Percentiles rank a stretch among this genome's conserved stretches.
Evolutionary conservation across 2,888 invertebrate species (phyloP).

Genomic region (Salpingus planirostris): DNA sequence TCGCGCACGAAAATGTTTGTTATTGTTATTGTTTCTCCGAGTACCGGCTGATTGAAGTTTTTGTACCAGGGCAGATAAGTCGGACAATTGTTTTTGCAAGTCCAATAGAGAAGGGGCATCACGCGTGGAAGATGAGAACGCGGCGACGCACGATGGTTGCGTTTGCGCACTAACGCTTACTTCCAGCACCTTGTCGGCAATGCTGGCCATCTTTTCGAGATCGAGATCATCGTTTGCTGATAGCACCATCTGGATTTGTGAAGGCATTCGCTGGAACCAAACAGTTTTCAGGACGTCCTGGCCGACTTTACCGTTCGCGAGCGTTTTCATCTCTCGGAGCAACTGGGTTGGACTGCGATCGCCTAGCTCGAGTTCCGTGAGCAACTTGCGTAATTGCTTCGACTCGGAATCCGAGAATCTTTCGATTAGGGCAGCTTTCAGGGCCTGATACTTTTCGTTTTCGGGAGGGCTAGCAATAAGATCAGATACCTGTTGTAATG

Average conservation of each 20-base stretch:
- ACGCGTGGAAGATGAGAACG: neutral
- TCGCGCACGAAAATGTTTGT: no score
- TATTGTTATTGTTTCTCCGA: neutral
- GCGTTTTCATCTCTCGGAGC: constrained; percentile 18
- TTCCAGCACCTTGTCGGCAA: constrained; percentile 12
- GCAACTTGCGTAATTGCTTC: constrained; percentile 16
- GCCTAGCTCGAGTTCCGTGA: constrained; percentile 19
- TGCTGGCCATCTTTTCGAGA: constrained; percentile 5
- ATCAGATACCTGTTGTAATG: constrained; percentile 20
- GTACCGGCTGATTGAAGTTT: neutral
- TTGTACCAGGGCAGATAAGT: neutral
- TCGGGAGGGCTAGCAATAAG: constrained; percentile 16
- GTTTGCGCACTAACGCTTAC: neutral
- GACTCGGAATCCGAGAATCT: constrained; percentile 20
- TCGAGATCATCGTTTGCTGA: constrained; percentile 12
- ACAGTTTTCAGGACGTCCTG: constrained; percentile 19
- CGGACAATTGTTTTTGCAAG: neutral
- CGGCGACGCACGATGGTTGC: neutral
- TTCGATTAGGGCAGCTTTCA: constrained; percentile 18
- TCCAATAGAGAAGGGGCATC: neutral
- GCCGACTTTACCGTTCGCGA: constrained; percentile 17
- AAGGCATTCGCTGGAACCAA: constrained; percentile 20
- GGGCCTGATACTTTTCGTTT: constrained; percentile 11
- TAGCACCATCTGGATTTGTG: constrained; percentile 16
- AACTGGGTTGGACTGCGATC: constrained; percentile 22